A percentile compares a stretch with the other conserved stretches of the same genome.
phyloP scores from a whole-genome alignment of 2,113 vertebrate species.

The Accipiter virgatus region DNA sequence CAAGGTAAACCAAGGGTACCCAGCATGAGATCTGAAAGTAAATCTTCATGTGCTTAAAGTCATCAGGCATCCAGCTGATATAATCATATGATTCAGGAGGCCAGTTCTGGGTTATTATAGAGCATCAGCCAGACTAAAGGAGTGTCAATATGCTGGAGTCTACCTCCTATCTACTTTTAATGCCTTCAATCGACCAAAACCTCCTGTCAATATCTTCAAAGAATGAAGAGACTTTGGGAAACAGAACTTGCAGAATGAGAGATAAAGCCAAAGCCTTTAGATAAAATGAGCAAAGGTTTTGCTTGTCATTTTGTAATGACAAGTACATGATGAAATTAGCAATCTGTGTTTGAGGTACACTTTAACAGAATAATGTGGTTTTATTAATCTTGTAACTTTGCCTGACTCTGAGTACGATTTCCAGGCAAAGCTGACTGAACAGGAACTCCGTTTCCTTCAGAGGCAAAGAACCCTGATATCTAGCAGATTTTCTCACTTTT shows the following conservation, averaged over 20 bases:
- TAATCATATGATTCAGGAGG: constrained; percentile 25
- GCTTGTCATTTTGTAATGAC: neutral
- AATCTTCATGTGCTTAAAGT: neutral
- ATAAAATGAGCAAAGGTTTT: constrained; percentile 1
- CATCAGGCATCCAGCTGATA: neutral
- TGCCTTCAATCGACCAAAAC: neutral
- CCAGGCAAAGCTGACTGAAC: neutral
- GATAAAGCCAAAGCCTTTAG: neutral
- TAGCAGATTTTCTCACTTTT: neutral
- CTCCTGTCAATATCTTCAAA: constrained; percentile 8
- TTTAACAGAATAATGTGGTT: neutral
- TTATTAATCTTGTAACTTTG: neutral
- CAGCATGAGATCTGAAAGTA: neutral
- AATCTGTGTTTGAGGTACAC: neutral
- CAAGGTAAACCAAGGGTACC: neutral
- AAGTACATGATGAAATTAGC: neutral
- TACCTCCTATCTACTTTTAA: constrained; percentile 5
- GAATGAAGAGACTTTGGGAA: neutral
- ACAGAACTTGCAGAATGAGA: neutral
- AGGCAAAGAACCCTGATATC: neutral
- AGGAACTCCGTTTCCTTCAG: neutral
- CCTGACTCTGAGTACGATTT: neutral
- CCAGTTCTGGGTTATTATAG: neutral
- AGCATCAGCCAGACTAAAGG: neutral
- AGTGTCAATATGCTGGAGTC: neutral